phyloP scores from a whole-genome alignment of 1,140 invertebrate genomes.

The Penaeus japonicus region DNA sequence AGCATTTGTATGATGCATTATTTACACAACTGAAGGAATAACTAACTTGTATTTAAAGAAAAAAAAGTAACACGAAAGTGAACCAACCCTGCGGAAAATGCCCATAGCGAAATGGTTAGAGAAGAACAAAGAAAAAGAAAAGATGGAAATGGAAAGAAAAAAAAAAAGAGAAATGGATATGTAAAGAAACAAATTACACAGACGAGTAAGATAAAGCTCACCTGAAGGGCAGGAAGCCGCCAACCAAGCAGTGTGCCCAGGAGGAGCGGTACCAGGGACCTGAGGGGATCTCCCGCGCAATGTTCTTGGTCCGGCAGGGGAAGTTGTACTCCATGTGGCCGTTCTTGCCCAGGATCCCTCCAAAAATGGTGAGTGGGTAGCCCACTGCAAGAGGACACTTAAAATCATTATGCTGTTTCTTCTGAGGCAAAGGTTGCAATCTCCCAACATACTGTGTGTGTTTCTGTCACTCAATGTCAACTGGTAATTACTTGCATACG shows the following conservation, averaged over 20 bases:
- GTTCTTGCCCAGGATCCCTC: conserved; percentile 69
- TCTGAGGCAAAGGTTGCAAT: too few species aligned
- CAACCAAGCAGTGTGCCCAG: conserved; percentile 66
- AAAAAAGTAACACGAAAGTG: too few species aligned
- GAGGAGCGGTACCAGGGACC: conserved; percentile 67
- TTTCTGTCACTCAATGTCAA: too few species aligned
- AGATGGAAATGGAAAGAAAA: not conserved
- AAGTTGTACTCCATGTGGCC: conserved; percentile 66
- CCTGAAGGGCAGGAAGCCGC: conserved; percentile 70
- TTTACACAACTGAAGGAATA: too few species aligned
- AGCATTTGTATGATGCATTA: too few species aligned
- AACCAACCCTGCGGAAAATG: too few species aligned
- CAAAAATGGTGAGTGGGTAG: conserved; percentile 68
- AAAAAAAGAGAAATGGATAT: not conserved
- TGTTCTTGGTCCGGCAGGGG: conserved; percentile 69
- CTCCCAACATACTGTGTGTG: too few species aligned
- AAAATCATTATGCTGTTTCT: too few species aligned
- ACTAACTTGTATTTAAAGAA: too few species aligned
- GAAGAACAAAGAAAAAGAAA: not conserved
- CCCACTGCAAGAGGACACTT: conserved; percentile 64
- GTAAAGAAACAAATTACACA: not conserved
- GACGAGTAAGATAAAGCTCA: conserved; percentile 50
- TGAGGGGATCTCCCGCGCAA: conserved; percentile 67
- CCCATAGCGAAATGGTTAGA: too few species aligned
- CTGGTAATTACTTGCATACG: too few species aligned